phyloP scores from a whole-genome alignment of 2,888 invertebrate species.

The Chesias legatella region DNA sequence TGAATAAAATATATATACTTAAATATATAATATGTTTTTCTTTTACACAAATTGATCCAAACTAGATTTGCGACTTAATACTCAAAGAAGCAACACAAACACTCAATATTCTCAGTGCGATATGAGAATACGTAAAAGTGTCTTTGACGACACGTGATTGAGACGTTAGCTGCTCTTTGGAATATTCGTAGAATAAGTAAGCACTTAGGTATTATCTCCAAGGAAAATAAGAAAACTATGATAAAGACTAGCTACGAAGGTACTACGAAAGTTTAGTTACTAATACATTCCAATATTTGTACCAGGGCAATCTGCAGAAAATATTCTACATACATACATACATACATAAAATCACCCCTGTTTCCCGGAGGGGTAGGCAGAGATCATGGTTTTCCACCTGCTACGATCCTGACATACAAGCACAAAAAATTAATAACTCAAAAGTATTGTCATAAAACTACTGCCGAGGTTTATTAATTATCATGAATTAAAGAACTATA shows the following conservation, averaged over 20 bases:
- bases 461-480: slow-evolving; percentile 2
- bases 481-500: neutral
- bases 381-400: too few species aligned
- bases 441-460: slow-evolving; percentile 11
- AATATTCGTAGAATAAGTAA: slow-evolving; percentile 15
- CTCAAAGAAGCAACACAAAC: slow-evolving; percentile 6
- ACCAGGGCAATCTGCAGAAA: too few species aligned
- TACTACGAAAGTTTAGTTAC: neutral
- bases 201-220: slow-evolving; percentile 3
- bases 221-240: neutral
- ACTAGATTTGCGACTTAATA: slow-evolving; percentile 7
- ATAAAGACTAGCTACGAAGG: neutral
- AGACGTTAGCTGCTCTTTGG: slow-evolving; percentile 8
- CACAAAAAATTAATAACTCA: slow-evolving; percentile 5
- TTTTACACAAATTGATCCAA: neutral
- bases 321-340: too few species aligned
- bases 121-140: slow-evolving; percentile 18
- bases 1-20: too few species aligned
- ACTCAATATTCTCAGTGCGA: slow-evolving; percentile 19
- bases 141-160: slow-evolving; percentile 17
- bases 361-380: too few species aligned
- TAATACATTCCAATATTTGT: too few species aligned
- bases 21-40: slow-evolving; percentile 1
- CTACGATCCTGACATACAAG: too few species aligned
- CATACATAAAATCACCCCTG: too few species aligned